Base-by-base conservation (phyloP, 1,140 invertebrate species). In the Scaptodrosophila lebanonensis region DNA sequence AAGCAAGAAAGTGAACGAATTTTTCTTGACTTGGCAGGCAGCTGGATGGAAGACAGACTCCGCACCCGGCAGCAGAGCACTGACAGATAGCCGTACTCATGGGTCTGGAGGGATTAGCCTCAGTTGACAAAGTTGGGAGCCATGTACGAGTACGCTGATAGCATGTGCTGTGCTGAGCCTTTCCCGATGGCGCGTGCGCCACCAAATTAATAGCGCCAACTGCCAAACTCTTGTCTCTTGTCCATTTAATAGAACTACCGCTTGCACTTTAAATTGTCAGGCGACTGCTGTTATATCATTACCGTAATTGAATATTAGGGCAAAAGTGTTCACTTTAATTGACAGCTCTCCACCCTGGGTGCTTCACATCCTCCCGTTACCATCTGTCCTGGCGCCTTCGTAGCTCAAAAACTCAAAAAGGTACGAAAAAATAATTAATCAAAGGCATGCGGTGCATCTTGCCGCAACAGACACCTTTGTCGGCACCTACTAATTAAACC, bases 291-390 rank as follows among this genome's bases (percentile, higher is more conserved):
- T 49, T 32, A 38, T 64, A 79, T 79, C 73, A 79, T 79, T 79
- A 79, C 65, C 65, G 73, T 79, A 79, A 79, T 79, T 79, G 82
- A 82, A 79, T 79, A 75, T 56, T n/a, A n/a, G 60, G 50, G 82
- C 69, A 65, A 79, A 82, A 79, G 73, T 82, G 82, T 79, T 66
- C 59, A 65, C 56, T 79, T 79, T 47, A 77, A 79, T 79, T 72
- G 60, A n/a, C n/a, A n/a, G 22, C 22, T 25, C 22, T 25, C 22
- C 22, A 3, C n/a, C n/a, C n/a, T n/a, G n/a, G n/a, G n/a, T n/a
- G n/a, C n/a, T n/a, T 25, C 22, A 4, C 22, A 25, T 8, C 8
- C 22, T 25, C 22, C 3, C 22, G 3, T 8, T 25, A 25, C 22
- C 22, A 4, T n/a, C n/a, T 25, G 63, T 45, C 48, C 51, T 29